These are phyloP conservation scores for Eupithecia abbreviata DNA, from an alignment of 2,888 invertebrate species.

Conservation along the genomic window DNA sequence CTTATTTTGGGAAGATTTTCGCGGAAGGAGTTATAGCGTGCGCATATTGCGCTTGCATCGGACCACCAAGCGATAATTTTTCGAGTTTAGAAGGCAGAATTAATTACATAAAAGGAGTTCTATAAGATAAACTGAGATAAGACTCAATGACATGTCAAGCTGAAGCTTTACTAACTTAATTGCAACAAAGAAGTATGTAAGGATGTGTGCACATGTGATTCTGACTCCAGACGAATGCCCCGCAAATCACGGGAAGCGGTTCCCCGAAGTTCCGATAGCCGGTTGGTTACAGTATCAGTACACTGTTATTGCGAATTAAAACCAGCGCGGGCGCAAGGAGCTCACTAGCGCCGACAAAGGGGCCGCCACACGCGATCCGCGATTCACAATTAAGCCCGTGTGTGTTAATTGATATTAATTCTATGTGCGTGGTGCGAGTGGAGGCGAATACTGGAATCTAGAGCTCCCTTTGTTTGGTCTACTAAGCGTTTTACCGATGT, in stretches of 20 bases:
- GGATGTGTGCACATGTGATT: slow-evolving; percentile 1
- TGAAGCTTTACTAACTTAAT: background rate
- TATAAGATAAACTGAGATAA: background rate
- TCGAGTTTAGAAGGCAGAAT: background rate
- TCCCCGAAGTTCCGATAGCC: slow-evolving; percentile 41
- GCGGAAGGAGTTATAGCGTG: slow-evolving; percentile 66
- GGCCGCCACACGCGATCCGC: slow-evolving; percentile 80
- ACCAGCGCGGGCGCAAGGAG: slow-evolving; percentile 57
- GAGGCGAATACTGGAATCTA: slow-evolving; percentile 40
- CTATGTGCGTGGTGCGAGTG: slow-evolving; percentile 72
- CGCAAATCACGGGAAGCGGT: slow-evolving; percentile 34
- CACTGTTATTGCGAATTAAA: slow-evolving; percentile 65
- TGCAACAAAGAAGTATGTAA: slow-evolving; percentile 1
- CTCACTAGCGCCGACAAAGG: slow-evolving; percentile 76
- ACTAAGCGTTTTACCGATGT: background rate
- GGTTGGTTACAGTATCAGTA: slow-evolving; percentile 36
- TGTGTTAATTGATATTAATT: slow-evolving; percentile 84
- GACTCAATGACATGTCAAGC: background rate
- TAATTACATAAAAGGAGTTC: background rate
- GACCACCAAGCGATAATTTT: slow-evolving; percentile 7
- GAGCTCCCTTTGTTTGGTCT: slow-evolving; percentile 9
- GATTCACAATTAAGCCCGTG: slow-evolving; percentile 83
- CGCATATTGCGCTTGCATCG: slow-evolving; percentile 33
- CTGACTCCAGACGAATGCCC: slow-evolving; percentile 4
- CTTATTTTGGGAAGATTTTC: slow-evolving; percentile 81